Evolutionary conservation across 2,888 invertebrate species (phyloP).

Genomic region (Scotopteryx bipunctaria): DNA sequence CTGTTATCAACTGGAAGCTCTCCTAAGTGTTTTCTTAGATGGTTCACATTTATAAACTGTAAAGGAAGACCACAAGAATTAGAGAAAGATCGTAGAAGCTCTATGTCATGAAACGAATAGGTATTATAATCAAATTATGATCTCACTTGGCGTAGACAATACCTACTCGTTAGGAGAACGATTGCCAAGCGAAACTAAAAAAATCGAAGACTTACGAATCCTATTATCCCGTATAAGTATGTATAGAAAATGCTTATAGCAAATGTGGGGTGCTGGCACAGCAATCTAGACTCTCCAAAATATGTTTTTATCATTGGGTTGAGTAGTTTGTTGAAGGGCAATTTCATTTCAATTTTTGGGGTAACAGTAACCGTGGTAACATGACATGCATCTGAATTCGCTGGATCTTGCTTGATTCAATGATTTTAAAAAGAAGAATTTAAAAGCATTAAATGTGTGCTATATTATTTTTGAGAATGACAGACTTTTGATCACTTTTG

Average conservation of each 20-base stretch:
- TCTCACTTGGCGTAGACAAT: too few relatives aligned
- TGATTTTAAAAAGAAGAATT: neutral
- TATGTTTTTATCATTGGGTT: slow-evolving; percentile 59
- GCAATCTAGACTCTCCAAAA: slow-evolving; percentile 49
- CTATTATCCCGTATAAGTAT: slow-evolving; percentile 58
- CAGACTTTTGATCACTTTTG: too few relatives aligned
- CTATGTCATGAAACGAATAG: too few relatives aligned
- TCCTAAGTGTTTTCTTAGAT: slow-evolving; percentile 60
- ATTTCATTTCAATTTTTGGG: slow-evolving; percentile 51
- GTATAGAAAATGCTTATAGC: slow-evolving; percentile 55
- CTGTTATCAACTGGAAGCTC: slow-evolving; percentile 36
- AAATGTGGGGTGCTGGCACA: slow-evolving; percentile 61
- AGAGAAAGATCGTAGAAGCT: too few relatives aligned
- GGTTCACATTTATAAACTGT: slow-evolving; percentile 58
- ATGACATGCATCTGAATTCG: too few relatives aligned
- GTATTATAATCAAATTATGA: too few relatives aligned
- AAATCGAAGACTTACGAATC: slow-evolving; percentile 56
- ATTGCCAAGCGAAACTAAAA: too few relatives aligned
- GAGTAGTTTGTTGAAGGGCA: slow-evolving; percentile 60
- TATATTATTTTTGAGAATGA: neutral
- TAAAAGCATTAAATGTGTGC: neutral
- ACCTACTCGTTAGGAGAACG: too few relatives aligned
- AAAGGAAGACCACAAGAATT: too few relatives aligned
- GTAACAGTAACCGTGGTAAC: too few relatives aligned
- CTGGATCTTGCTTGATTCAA: too few relatives aligned